These are phyloP conservation scores for Calvadosia cruxmelitensis DNA, from an alignment of 30 jellyfish, hydroid and myxozoan species.

Conservation along the genomic window DNA sequence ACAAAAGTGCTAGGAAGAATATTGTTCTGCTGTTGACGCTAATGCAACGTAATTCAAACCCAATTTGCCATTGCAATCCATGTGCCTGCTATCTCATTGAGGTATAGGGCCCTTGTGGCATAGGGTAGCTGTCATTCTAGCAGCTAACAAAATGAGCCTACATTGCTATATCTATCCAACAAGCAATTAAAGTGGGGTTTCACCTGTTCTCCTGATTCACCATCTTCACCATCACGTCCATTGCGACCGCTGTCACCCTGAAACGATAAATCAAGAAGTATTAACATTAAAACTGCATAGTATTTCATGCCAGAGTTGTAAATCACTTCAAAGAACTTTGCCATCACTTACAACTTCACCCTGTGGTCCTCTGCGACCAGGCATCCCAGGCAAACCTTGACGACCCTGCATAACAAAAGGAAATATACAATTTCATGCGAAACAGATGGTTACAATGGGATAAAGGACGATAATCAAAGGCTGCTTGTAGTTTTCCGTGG, in stretches of 20 bases:
- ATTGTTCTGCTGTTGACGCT: no score
- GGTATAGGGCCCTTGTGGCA: background rate
- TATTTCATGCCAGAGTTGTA: background rate
- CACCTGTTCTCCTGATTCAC: slow-evolving; percentile 64
- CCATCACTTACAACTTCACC: slow-evolving; percentile 14
- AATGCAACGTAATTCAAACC: no score
- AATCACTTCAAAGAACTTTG: no score
- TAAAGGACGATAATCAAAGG: no score
- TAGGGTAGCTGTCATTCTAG: background rate
- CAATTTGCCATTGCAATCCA: background rate
- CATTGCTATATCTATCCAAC: no score
- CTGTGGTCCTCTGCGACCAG: slow-evolving; percentile 83
- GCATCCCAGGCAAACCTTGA: slow-evolving; percentile 75
- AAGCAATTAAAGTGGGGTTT: no score
- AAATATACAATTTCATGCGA: background rate
- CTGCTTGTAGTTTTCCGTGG: no score
- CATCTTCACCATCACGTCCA: slow-evolving; percentile 67
- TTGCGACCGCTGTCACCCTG: slow-evolving; percentile 58
- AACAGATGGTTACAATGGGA: no score
- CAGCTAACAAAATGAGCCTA: background rate
- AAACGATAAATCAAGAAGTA: background rate
- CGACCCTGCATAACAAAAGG: slow-evolving; percentile 47
- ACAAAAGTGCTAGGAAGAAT: no score
- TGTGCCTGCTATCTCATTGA: background rate
- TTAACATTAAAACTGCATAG: no score